Conservation (phyloP, 2,888 invertebrate species). For the Acholoe squamosa region DNA sequence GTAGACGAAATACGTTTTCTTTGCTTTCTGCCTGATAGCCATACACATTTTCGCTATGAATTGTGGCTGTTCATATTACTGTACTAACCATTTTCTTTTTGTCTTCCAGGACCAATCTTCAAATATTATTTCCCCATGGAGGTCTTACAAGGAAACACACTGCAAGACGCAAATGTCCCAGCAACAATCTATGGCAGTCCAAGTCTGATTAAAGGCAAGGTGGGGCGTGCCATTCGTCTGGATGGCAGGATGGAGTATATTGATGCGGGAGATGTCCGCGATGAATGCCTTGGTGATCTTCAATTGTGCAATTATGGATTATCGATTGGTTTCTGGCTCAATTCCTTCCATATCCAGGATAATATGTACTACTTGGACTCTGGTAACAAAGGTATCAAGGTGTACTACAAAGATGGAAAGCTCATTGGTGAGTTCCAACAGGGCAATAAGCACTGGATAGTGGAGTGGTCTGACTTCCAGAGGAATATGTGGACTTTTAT, state of each 20-base stretch:
- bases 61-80: too few relatives aligned
- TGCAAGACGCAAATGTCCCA: conserved; percentile 70
- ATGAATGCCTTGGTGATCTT: conserved; percentile 78
- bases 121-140: conserved; percentile 77
- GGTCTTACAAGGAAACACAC: conserved; percentile 69
- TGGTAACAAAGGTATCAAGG: conserved; percentile 74
- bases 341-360: conserved; percentile 73
- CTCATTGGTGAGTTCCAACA: conserved; percentile 74
- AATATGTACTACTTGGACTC: conserved; percentile 74
- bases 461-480: conserved; percentile 69
- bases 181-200: conserved; percentile 72
- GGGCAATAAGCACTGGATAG: conserved; percentile 72
- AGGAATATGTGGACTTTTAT: conserved; percentile 79
- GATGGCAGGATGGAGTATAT: conserved; percentile 76
- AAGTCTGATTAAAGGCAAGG: conserved; percentile 73
- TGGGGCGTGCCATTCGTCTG: conserved; percentile 74
- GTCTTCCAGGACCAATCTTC: conserved; percentile 78
- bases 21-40: too few relatives aligned
- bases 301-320: conserved; percentile 77
- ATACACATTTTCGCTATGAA: too few relatives aligned
- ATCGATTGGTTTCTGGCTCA: conserved; percentile 78
- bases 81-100: not conserved
- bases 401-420: conserved; percentile 73
- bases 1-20: too few relatives aligned
- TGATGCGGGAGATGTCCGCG: conserved; percentile 74